Conservation (phyloP, 2,888 invertebrate genomes). For the Uloborus plumipes region DNA sequence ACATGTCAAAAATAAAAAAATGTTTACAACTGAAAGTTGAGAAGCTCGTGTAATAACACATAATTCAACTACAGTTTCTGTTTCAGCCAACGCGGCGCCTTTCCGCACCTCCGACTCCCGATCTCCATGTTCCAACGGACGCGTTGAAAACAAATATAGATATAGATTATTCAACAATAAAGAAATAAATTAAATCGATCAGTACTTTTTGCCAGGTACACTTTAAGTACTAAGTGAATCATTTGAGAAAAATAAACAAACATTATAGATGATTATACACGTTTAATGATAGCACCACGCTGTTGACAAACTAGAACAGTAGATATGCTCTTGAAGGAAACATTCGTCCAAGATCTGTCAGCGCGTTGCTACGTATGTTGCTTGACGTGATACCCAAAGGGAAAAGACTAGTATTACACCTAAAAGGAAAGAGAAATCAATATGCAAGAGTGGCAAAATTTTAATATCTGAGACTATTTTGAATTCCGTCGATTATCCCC, state of each 20-base stretch:
- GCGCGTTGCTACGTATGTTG: slow-evolving; percentile 31
- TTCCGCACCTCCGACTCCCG: no score
- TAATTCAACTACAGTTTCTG: no score
- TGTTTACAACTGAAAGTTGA: no score
- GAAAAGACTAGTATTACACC: slow-evolving; percentile 16
- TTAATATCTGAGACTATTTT: no score
- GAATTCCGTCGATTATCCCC: no score
- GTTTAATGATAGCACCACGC: slow-evolving; percentile 52
- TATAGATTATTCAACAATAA: slow-evolving; percentile 21
- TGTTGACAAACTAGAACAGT: slow-evolving; percentile 39
- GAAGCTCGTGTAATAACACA: no score
- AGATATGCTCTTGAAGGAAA: slow-evolving; percentile 9
- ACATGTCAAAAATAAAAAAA: no score
- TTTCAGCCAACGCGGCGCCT: no score
- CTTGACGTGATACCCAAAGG: not conserved
- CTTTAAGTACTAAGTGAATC: slow-evolving; percentile 42
- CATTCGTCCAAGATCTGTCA: slow-evolving; percentile 23
- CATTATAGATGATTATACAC: not conserved
- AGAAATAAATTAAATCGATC: slow-evolving; percentile 37
- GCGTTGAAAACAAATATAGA: no score
- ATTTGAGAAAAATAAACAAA: slow-evolving; percentile 21
- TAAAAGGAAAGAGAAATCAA: not conserved
- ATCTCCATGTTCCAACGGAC: no score
- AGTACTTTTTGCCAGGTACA: slow-evolving; percentile 49
- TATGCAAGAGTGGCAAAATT: no score